phyloP scores from a whole-genome alignment of 2,888 invertebrate genomes.

The Andrena chrysosceles region DNA sequence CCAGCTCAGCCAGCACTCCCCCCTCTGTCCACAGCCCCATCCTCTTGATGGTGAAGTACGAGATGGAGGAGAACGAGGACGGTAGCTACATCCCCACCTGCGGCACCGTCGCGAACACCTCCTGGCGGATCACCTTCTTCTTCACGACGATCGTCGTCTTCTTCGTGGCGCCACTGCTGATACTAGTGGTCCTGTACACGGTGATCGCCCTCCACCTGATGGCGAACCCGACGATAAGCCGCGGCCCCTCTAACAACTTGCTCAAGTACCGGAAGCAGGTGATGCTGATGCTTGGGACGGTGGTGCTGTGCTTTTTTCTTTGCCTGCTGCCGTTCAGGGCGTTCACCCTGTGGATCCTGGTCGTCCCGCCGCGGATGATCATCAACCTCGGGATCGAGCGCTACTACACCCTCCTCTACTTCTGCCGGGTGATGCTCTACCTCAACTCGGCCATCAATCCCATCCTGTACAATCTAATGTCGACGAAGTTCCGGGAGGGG shows the following conservation, averaged over 20 bases:
- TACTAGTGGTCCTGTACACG: constrained; percentile 93
- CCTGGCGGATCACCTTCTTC: constrained; percentile 93
- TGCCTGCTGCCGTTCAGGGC: constrained; percentile 96
- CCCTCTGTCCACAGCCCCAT: constrained; percentile 89
- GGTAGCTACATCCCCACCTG: constrained; percentile 90
- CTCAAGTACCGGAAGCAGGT: constrained; percentile 92
- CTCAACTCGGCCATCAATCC: constrained; percentile 97
- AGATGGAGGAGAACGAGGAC: constrained; percentile 90
- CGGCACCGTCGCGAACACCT: constrained; percentile 90
- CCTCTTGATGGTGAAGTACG: constrained; percentile 92
- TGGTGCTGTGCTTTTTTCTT: constrained; percentile 95
- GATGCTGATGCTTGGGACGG: constrained; percentile 95
- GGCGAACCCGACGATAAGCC: constrained; percentile 91
- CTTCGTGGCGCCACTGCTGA: constrained; percentile 93
- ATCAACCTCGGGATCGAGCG: constrained; percentile 90
- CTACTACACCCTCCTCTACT: constrained; percentile 93
- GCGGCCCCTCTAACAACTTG: constrained; percentile 87
- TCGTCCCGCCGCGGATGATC: constrained; percentile 89
- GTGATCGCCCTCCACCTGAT: constrained; percentile 94
- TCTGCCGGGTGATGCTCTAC: constrained; percentile 95
- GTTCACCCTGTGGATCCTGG: constrained; percentile 94
- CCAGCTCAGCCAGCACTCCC: not conserved
- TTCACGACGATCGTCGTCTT: constrained; percentile 92
- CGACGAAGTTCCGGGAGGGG: constrained; percentile 94
- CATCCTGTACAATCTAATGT: constrained; percentile 96